A percentile compares a stretch with the other conserved stretches of the same genome.
These are phyloP conservation scores for Ailurus styani DNA, from an alignment of 2,113 vertebrate species.

Conservation along the genomic window DNA sequence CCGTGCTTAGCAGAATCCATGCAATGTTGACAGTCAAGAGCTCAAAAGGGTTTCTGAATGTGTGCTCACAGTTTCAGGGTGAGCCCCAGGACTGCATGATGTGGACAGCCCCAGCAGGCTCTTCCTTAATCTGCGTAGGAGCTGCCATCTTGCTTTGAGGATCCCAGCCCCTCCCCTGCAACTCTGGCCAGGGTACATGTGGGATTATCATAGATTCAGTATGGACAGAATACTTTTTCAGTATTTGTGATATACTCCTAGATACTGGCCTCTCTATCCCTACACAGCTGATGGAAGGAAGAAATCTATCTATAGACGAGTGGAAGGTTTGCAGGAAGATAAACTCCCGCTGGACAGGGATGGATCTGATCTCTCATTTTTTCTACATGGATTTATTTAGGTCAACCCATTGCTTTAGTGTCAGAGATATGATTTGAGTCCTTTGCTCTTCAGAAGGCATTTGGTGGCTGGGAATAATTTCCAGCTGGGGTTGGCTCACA, in stretches of 20 bases:
- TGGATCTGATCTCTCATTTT: not conserved
- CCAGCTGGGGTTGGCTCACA: not conserved
- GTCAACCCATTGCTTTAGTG: not conserved
- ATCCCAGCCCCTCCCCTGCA: not conserved
- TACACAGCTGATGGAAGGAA: not conserved
- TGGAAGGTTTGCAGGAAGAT: not conserved
- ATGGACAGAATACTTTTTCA: not conserved
- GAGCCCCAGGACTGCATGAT: not conserved
- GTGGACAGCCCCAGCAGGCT: not conserved
- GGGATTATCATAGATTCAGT: not conserved
- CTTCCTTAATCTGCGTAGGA: not conserved
- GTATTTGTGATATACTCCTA: not conserved
- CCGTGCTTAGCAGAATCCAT: not conserved
- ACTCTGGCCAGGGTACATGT: not conserved
- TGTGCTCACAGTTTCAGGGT: not conserved
- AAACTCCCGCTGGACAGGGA: not conserved
- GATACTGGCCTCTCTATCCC: not conserved
- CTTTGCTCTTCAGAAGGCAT: not conserved
- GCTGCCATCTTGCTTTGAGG: not conserved
- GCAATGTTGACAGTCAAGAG: not conserved
- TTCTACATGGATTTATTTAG: not conserved
- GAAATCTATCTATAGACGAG: not conserved
- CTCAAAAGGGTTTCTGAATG: not conserved
- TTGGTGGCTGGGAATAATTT: not conserved
- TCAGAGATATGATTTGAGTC: not conserved